Evolutionary conservation across 2,888 invertebrate species (phyloP).

Genomic region (Cephonodes hylas): DNA sequence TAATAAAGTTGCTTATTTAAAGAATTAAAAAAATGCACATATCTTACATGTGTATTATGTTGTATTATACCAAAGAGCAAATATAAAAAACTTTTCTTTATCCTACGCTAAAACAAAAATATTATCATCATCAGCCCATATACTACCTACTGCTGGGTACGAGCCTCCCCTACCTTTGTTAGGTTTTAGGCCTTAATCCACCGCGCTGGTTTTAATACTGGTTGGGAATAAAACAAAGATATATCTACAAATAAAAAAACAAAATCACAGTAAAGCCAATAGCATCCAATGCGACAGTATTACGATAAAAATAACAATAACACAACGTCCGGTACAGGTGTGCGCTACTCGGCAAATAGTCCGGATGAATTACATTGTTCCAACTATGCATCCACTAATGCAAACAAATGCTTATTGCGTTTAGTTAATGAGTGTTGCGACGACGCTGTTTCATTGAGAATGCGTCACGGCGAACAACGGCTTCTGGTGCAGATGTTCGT

Average conservation of each 20-base stretch:
- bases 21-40: too few species aligned
- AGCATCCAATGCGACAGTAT: not conserved
- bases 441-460: not conserved
- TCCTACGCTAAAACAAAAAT: too few species aligned
- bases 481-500: not conserved
- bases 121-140: too few species aligned
- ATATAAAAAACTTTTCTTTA: too few species aligned
- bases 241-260: conserved; percentile 11
- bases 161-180: too few species aligned
- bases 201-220: too few species aligned
- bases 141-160: too few species aligned
- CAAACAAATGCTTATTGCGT: not conserved
- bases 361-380: conserved; percentile 20
- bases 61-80: not conserved
- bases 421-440: not conserved
- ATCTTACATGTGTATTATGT: too few species aligned
- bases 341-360: conserved; percentile 21
- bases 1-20: too few species aligned
- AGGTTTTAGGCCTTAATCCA: too few species aligned
- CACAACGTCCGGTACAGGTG: conserved; percentile 25
- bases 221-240: not conserved
- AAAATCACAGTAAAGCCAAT: not conserved
- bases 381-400: not conserved
- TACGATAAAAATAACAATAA: conserved; percentile 11
- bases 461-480: not conserved